phyloP scores from a whole-genome alignment of 2,888 invertebrate species.

The Cheilosia pagana region DNA sequence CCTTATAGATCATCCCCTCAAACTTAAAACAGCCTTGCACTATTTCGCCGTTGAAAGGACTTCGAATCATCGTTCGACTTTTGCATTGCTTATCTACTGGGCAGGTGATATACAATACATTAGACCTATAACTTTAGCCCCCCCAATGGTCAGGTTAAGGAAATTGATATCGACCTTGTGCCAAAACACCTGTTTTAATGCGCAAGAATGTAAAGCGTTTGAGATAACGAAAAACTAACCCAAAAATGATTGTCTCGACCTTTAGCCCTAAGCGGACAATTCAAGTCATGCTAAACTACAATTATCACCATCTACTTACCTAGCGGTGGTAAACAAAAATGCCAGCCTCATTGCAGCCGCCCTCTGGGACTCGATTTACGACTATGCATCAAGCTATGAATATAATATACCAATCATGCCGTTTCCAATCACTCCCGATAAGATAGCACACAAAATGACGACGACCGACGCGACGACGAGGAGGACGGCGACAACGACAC shows the following conservation, averaged over 20 bases:
- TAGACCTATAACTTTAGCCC: too few species aligned
- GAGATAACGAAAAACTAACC: constrained; percentile 22
- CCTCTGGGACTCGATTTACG: constrained; percentile 12
- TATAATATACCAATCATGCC: constrained; percentile 62
- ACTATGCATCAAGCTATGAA: constrained; percentile 33
- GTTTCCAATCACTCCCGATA: constrained; percentile 57
- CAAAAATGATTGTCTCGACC: not conserved
- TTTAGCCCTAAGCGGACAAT: not conserved
- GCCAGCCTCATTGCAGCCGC: not conserved
- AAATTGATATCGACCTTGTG: too few species aligned
- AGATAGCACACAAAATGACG: constrained; percentile 58
- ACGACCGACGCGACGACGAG: constrained; percentile 25
- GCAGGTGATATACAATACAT: too few species aligned
- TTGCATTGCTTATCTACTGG: too few species aligned
- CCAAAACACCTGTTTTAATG: constrained; percentile 29
- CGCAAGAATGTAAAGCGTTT: constrained; percentile 14
- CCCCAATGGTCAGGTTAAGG: too few species aligned
- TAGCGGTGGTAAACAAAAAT: not conserved
- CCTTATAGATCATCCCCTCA: too few species aligned
- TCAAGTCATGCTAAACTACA: constrained; percentile 9
- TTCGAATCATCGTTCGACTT: too few species aligned
- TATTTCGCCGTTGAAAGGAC: too few species aligned
- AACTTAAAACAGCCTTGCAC: too few species aligned
- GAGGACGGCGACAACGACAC: constrained; percentile 12
- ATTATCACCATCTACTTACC: constrained; percentile 6